Evolutionary conservation across 1,140 invertebrate species (phyloP).

Genomic region (Cyrtorhinus lividipennis): DNA sequence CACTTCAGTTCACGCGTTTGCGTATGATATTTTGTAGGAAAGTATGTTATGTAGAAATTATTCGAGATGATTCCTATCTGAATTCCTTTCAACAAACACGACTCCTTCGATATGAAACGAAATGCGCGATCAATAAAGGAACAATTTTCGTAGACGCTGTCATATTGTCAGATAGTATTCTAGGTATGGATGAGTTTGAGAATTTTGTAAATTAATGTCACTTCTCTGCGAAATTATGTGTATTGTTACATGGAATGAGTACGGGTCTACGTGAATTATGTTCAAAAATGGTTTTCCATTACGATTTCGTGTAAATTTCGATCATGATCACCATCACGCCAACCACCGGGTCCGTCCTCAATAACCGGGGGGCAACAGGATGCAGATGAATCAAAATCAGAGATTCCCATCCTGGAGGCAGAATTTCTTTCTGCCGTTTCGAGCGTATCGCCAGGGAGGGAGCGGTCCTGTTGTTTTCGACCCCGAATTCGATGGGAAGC

Average conservation of each 20-base stretch:
- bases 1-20: neutral
- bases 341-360: constrained; percentile 13
- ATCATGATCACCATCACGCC: constrained; percentile 26
- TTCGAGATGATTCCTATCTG: neutral
- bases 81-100: neutral
- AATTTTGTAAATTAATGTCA: too few species aligned
- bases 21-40: too few species aligned
- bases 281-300: too few species aligned
- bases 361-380: constrained; percentile 10
- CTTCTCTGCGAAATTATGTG: neutral
- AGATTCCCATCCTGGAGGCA: constrained; percentile 20
- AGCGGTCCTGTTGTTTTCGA: constrained; percentile 22
- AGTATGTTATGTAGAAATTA: neutral
- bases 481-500: constrained; percentile 84
- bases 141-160: neutral
- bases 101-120: neutral
- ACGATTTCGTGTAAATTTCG: neutral
- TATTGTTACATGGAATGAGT: too few species aligned
- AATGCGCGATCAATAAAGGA: neutral
- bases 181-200: too few species aligned
- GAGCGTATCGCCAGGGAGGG: constrained; percentile 21
- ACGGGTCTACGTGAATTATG: too few species aligned
- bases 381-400: constrained; percentile 12
- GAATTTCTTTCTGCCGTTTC: constrained; percentile 24
- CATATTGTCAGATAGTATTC: neutral